Base-by-base conservation (phyloP, 1,140 invertebrate genomes). In the Xylocopa sonorina region DNA sequence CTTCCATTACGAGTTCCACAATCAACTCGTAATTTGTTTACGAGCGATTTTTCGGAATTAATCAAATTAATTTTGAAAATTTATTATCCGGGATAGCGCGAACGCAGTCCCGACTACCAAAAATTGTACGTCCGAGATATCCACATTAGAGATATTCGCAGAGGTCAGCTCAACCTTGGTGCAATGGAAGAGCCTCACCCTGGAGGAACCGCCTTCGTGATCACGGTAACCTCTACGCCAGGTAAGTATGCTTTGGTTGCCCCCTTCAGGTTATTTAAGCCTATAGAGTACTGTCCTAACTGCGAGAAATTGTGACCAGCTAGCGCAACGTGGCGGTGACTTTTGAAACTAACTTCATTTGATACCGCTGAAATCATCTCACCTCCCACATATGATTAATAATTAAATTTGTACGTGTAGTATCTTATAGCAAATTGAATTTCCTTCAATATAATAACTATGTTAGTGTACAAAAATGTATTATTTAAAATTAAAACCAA, bases 121-220 rank as follows among this genome's bases (percentile, higher is more conserved):
- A 85, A 85, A 85, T 85, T 85, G 71, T 85, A 84, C 82, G 84
- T 72, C 82, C 84, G 84, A 86, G 84, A 86, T 86, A 86, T 78
- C 84, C 84, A 86, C 84, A 82, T 86, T 86, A 86, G 84, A 82
- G 79, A 75, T 79, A 86, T 86, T 86, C 84, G 82, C 84, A 86
- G 92, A 92, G 89, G 93, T 94, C 94, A 94, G 90, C 93, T 92
- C 89, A 87, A 90, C 92, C 94, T 91, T 83, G 92, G 94, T 94
- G 94, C 94, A 95, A 94, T 95, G 94, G 92, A 83, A 89, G 88
- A 93, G 94, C 91, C 94, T 95, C 94, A 87, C 92, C 93, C 94
- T 94, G 94, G 94, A 94, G 93, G 93, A 94, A 95, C 94, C 94
- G 91, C 94, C 95, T 95, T 94, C 81, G 27, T 94, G 95, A 95